Percentiles rank a stretch among this genome's conserved stretches.
Conservation (phyloP, 2,113 vertebrate genomes). For the Phylloscopus trochilus region DNA sequence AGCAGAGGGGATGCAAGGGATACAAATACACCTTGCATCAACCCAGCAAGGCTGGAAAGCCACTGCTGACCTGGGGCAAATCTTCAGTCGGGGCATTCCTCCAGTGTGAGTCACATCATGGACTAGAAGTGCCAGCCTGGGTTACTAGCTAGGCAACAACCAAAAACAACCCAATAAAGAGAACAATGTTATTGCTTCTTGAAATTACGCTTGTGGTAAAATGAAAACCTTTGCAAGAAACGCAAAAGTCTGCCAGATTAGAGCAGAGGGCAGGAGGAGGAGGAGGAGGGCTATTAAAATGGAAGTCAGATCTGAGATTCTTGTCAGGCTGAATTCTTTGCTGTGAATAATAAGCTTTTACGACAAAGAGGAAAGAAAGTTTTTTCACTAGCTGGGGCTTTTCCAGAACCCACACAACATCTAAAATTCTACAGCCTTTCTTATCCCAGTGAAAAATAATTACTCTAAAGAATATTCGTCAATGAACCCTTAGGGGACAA, state of each 20-base stretch:
- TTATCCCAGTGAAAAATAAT: constrained; percentile 41
- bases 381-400: constrained; percentile 20
- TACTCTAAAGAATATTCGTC: constrained; percentile 43
- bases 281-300: constrained; percentile 40
- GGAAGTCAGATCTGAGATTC: constrained; percentile 33
- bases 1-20: not conserved
- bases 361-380: constrained; percentile 45
- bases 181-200: constrained; percentile 5
- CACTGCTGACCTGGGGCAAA: not conserved
- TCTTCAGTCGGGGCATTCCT: not conserved
- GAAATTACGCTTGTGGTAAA: not conserved
- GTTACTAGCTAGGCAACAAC: not conserved
- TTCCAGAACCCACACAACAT: constrained; percentile 38
- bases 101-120: rapidly evolving
- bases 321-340: constrained; percentile 19
- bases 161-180: not conserved
- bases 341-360: constrained; percentile 51
- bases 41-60: not conserved
- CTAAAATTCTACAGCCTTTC: constrained; percentile 31
- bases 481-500: constrained; percentile 43
- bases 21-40: not conserved
- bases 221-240: constrained; percentile 32
- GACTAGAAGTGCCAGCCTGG: not conserved
- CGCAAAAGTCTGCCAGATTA: not conserved
- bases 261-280: not conserved